Base-by-base conservation (phyloP, 2,113 vertebrate genomes). In the Hydropotes inermis region DNA sequence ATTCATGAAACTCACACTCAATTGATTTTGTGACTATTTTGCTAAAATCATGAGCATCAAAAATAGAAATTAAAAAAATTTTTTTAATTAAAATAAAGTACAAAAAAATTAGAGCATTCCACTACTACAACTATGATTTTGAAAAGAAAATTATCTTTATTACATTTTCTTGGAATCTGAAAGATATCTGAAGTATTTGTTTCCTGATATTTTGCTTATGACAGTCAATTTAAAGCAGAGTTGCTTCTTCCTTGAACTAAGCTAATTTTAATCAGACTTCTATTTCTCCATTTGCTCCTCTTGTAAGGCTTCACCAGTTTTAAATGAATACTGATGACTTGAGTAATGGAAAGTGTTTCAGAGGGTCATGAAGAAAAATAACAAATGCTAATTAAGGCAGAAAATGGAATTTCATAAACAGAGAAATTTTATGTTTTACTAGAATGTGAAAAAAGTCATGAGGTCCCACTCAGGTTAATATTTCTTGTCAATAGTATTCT, bases 321-420 rank as follows among this genome's bases (percentile, higher is more conserved):
- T 96, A 87, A 98, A 57, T 96, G 93, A 96, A 94, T 97, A 47
- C 55, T 88, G 64, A 93, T 89, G 60, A 95, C 61, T 61, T 79
- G 36, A 91, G 86, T 91, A 95, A 97, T 89, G 86, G 82, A 97
- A 96, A 96, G 79, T 33, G n/a, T 79, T 93, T 94, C 64, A 97
- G 84, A 88, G 54, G 89, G 88, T 95, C 91, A 95, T 43, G 86
- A 23, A 87, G 94, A 97, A 94, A 98, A 96, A 94, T 84, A 97
- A 78, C 6, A 89, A 93, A 95, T 91, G 88, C 55, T 93, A 97
- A 98, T 93, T 93, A 89, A 94, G 82, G 60, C 76, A 97, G 93
- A 97, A 97, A 97, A 93, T 95, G 79, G 50, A 70, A 47, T 94
- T 97, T 92, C 88, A 91, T 83, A 79, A 85, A 87, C 30, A 87